Percentiles rank a stretch among this genome's conserved stretches.
phyloP scores from a whole-genome alignment of 2,797 vertebrate genomes.

The Gobionotothen gibberifrons region DNA sequence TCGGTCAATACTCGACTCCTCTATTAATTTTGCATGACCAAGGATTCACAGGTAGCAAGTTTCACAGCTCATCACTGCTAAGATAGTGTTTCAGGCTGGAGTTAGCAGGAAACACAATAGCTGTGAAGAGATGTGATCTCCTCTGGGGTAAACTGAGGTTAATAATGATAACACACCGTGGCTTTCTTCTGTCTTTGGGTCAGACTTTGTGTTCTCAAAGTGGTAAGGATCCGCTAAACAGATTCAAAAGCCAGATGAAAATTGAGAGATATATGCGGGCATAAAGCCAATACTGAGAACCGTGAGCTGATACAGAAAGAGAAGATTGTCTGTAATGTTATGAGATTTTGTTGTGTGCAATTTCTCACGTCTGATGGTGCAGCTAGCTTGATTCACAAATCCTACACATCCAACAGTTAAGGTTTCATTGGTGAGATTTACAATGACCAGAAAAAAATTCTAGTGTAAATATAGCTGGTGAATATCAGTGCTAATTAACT shows the following conservation, averaged over 20 bases:
- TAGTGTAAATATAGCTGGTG: neutral
- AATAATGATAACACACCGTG: conserved; percentile 65
- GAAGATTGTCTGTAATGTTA: neutral
- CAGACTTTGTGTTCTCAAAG: conserved; percentile 61
- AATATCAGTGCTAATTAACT: conserved; percentile 37
- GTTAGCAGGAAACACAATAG: conserved; percentile 68
- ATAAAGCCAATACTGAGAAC: conserved; percentile 20
- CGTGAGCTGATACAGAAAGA: conserved; percentile 11
- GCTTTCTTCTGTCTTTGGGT: conserved; percentile 63
- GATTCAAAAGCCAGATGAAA: conserved; percentile 35
- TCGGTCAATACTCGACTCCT: conserved; percentile 60
- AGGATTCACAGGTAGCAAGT: conserved; percentile 76
- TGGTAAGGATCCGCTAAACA: conserved; percentile 41
- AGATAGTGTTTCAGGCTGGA: conserved; percentile 75
- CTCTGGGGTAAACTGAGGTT: conserved; percentile 70
- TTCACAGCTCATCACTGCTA: conserved; percentile 76
- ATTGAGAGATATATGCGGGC: conserved; percentile 47
- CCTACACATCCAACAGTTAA: neutral
- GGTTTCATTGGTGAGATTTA: conserved; percentile 9
- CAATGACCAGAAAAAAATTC: conserved; percentile 1
- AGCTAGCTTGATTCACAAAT: conserved; percentile 25
- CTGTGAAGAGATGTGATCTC: conserved; percentile 59
- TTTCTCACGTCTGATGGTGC: conserved; percentile 1
- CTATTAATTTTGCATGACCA: conserved; percentile 77
- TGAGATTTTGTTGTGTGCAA: conserved; percentile 8